Evolutionary conservation across 2,888 invertebrate species (phyloP).

Genomic region (Orchestes rusci): DNA sequence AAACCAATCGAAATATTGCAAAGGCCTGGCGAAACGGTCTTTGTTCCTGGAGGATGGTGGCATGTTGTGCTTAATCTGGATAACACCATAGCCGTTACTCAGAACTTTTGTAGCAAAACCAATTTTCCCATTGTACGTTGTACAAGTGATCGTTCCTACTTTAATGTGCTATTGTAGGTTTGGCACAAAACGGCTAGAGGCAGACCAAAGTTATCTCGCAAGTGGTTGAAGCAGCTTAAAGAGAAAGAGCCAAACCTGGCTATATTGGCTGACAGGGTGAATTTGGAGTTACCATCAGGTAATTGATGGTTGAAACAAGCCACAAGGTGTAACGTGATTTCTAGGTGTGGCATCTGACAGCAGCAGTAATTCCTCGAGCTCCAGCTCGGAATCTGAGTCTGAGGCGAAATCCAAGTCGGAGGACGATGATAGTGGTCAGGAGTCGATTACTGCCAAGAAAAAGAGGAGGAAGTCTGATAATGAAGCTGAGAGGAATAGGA

Average conservation of each 20-base stretch:
- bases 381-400: slow-evolving; percentile 48
- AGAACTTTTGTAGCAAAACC: slow-evolving; percentile 92
- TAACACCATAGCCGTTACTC: slow-evolving; percentile 94
- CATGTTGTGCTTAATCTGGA: slow-evolving; percentile 97
- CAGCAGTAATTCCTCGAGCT: slow-evolving; percentile 74
- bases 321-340: not conserved
- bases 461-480: slow-evolving; percentile 55
- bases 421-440: slow-evolving; percentile 76
- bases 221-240: slow-evolving; percentile 67
- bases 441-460: slow-evolving; percentile 81
- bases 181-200: slow-evolving; percentile 98
- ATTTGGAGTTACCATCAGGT: slow-evolving; percentile 74
- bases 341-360: slow-evolving; percentile 83
- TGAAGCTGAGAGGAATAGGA: slow-evolving; percentile 40
- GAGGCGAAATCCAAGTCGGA: slow-evolving; percentile 41
- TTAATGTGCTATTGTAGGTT: slow-evolving; percentile 38
- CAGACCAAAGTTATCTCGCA: slow-evolving; percentile 88
- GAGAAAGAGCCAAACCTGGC: slow-evolving; percentile 70
- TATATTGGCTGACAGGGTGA: slow-evolving; percentile 72
- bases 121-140: slow-evolving; percentile 79
- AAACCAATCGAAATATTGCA: slow-evolving; percentile 92
- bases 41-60: slow-evolving; percentile 99
- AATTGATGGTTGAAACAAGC: not conserved
- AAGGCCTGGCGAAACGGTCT: slow-evolving; percentile 94
- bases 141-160: not conserved